Base-by-base conservation (phyloP, 2,797 vertebrate species). In the Thaleichthys pacificus region DNA sequence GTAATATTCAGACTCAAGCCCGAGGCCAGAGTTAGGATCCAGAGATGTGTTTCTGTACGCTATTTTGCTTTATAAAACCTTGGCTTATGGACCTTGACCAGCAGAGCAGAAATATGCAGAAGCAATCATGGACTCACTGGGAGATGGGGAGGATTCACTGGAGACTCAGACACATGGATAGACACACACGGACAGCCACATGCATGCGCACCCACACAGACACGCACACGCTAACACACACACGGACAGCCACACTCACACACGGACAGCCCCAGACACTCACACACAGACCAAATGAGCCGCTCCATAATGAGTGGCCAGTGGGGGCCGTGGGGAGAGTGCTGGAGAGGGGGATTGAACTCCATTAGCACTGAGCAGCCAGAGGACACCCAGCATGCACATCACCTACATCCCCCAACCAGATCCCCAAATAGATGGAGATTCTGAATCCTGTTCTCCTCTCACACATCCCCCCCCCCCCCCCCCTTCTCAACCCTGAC, bases 361-460 rank as follows among this genome's bases (percentile, higher is more conserved):
- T 87, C 85, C 83, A 88, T 92, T 90, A 90, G 77, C 77, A 72
- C 51, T 84, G 79, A 87, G 84, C 80, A 70, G 65, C 85, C 49
- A 51, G 83, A 86, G 83, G 84, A 84, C 79, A 85, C 81, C 81
- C 83, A 86, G 82, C 79, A 79, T 84, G 85, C 82, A 79, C 84
- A 81, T 83, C 83, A 87, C 83, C 86, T 86, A 75, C 77, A 66
- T 67, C 75, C 35, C 19, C 21, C 87, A 67, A 58, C 57, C 12
- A 58, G 78, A 86, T 80, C 69, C 80, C 63, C 78, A 77, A 82
- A 83, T 66, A 74, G 80, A 56, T 72, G 72, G 70, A 21, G 73
- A 78, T 82, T 69, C 80, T 76, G 72, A 72, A 70, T 84, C 77
- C 76, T 69, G 77, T 79, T 71, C 82, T 85, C 86, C 86, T 82